These are phyloP conservation scores for Anseranas semipalmata DNA, from an alignment of 2,113 vertebrate species.

Conservation along the genomic window DNA sequence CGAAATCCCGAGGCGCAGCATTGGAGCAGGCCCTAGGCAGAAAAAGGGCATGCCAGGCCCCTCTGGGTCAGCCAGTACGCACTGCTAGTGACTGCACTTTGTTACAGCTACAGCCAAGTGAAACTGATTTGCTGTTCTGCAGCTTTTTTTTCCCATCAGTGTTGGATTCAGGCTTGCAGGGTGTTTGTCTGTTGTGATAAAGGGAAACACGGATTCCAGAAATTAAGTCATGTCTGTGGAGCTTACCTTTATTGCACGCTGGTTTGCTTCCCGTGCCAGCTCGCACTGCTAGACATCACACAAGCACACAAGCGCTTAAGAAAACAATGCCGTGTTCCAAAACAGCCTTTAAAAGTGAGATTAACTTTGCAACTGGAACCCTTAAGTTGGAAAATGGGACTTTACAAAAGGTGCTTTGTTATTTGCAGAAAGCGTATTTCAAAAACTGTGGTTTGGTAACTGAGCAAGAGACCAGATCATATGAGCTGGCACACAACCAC, in stretches of 20 bases:
- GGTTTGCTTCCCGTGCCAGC: background rate
- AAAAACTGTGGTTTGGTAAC: background rate
- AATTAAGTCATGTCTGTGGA: background rate
- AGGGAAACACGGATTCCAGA: background rate
- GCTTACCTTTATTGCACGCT: background rate
- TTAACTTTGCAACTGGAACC: background rate
- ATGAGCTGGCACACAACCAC: background rate
- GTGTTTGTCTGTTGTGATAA: background rate
- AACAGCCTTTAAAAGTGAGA: background rate
- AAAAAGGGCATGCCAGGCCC: background rate
- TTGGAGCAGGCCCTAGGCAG: background rate
- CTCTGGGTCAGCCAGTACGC: background rate
- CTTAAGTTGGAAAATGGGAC: background rate
- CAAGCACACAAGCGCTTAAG: background rate
- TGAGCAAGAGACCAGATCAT: background rate
- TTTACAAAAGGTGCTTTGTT: background rate
- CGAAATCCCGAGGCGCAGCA: accelerated
- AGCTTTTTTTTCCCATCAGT: background rate
- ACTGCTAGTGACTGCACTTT: background rate
- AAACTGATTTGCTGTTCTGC: background rate
- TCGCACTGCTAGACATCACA: background rate
- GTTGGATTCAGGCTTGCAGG: background rate
- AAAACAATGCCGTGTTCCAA: background rate
- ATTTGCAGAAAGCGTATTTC: background rate
- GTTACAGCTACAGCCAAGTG: accelerated